Conservation (phyloP, 2,113 vertebrate genomes). For the Eubucco bourcierii region DNA sequence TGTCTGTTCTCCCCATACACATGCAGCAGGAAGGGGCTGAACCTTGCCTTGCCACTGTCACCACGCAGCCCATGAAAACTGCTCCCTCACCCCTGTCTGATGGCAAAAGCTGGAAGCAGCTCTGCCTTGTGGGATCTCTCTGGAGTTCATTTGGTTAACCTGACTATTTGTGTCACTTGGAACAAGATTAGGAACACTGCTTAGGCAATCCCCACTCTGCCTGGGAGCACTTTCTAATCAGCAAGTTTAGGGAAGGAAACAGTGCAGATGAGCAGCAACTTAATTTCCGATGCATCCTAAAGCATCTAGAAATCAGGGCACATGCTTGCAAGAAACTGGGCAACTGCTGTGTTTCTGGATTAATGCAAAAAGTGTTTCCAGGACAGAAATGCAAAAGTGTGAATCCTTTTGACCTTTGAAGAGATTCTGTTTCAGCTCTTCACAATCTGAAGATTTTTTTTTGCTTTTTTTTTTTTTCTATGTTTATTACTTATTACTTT, state of each 20-base stretch:
- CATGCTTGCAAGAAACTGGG: background rate
- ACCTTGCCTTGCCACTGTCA: rapidly evolving
- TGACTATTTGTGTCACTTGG: background rate
- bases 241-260: background rate
- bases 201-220: constrained; percentile 11
- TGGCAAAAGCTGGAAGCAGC: background rate
- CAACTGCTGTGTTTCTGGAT: background rate
- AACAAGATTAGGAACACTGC: background rate
- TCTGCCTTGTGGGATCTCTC: background rate
- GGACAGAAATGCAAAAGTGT: background rate
- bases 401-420: background rate
- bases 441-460: no score
- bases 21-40: background rate
- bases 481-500: rapidly evolving
- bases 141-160: background rate
- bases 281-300: background rate
- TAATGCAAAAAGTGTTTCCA: background rate
- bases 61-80: background rate
- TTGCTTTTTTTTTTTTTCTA: no score
- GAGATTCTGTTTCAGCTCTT: background rate
- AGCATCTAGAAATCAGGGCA: background rate
- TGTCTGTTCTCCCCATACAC: background rate
- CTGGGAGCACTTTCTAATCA: constrained; percentile 5
- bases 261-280: background rate
- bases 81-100: background rate